Percentiles rank a stretch among this genome's conserved stretches.
Evolutionary conservation across 2,797 vertebrate genomes (phyloP).

Genomic region (Pipistrellus nathusii): DNA sequence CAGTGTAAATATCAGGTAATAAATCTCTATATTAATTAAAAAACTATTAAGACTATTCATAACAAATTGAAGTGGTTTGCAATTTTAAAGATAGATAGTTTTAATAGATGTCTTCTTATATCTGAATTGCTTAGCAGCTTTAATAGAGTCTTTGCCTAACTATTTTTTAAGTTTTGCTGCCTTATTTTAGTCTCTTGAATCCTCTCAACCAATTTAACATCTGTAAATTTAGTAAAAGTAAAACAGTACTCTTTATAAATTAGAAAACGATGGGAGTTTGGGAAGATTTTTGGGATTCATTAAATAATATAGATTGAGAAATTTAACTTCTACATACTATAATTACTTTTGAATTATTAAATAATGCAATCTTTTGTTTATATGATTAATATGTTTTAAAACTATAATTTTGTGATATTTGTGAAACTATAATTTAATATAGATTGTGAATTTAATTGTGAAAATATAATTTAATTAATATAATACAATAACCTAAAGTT

Average conservation of each 20-base stretch:
- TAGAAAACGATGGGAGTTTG: not conserved
- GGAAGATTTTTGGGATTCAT: not conserved
- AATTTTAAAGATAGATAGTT: constrained; percentile 7
- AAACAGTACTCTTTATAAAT: not conserved
- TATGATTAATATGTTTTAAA: constrained; percentile 2
- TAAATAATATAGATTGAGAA: not conserved
- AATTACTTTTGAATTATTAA: constrained; percentile 29
- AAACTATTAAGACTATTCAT: not conserved
- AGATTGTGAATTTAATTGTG: not conserved
- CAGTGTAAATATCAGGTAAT: not conserved
- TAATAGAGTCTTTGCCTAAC: not conserved
- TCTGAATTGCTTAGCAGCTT: not conserved
- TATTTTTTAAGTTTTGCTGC: not conserved
- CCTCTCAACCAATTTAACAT: not conserved
- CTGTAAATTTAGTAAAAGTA: constrained; percentile 5
- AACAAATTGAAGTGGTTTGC: constrained; percentile 2
- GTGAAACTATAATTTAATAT: not conserved
- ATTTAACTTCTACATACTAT: constrained; percentile 27
- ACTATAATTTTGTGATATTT: not conserved
- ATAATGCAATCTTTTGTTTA: not conserved
- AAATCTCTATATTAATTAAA: constrained; percentile 11
- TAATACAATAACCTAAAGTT: not conserved
- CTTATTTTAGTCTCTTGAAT: not conserved
- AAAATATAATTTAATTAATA: not conserved
- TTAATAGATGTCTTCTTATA: not conserved